Conservation (phyloP, 2,797 vertebrate genomes). For the Cossypha dichroa region DNA sequence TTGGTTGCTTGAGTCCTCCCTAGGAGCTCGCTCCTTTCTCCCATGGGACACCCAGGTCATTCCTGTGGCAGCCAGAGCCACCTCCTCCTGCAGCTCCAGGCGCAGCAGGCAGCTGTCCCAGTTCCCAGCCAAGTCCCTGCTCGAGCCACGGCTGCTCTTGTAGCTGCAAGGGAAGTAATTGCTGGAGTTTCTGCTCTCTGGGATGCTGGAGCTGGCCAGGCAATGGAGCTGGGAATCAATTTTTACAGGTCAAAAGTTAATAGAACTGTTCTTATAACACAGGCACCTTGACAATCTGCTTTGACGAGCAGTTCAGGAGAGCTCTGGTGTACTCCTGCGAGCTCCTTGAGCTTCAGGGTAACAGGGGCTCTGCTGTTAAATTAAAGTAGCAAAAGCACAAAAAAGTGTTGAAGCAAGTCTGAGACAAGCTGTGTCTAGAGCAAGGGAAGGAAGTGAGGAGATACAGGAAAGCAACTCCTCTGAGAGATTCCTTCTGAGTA, state of each 20-base stretch:
- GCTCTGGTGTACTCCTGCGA: rapidly evolving
- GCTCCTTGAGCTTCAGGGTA: background rate
- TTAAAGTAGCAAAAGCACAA: background rate
- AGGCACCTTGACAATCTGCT: background rate
- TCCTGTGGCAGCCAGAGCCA: background rate
- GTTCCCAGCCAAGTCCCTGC: background rate
- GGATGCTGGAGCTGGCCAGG: background rate
- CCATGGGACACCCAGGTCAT: rapidly evolving
- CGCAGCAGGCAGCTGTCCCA: background rate
- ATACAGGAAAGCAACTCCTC: background rate
- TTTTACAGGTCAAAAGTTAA: background rate
- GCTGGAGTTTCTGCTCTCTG: background rate
- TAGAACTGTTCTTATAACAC: background rate
- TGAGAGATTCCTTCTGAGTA: rapidly evolving
- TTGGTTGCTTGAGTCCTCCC: background rate
- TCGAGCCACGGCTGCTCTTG: background rate
- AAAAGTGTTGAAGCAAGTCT: rapidly evolving
- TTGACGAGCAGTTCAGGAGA: background rate
- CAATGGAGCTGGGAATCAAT: background rate
- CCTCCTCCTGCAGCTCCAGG: background rate
- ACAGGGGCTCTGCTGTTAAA: background rate
- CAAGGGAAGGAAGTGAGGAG: background rate
- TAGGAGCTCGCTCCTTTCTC: background rate
- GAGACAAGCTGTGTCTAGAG: background rate
- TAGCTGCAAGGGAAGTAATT: background rate